phyloP scores from a whole-genome alignment of 1,140 invertebrate species.

The Copidosoma floridanum region DNA sequence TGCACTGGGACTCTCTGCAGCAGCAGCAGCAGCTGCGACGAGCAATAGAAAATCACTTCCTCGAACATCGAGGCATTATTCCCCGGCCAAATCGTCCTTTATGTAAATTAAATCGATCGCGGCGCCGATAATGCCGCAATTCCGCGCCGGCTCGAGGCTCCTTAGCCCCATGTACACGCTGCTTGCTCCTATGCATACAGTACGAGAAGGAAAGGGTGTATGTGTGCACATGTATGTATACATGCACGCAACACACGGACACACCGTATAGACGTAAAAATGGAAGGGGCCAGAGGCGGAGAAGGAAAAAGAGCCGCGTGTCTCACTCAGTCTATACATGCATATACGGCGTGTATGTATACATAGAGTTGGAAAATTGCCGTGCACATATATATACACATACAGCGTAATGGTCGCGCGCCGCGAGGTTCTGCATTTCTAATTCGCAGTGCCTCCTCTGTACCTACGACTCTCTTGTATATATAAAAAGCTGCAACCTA shows the following conservation, averaged over 20 bases:
- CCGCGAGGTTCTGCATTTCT: conserved; percentile 20
- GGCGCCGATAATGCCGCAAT: conserved; percentile 1
- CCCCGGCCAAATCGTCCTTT: conserved; percentile 18
- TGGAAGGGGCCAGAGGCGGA: background rate
- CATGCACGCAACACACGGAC: too few species aligned
- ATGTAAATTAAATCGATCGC: conserved; percentile 28
- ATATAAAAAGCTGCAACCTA: too few species aligned
- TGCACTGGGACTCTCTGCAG: too few species aligned
- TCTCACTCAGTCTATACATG: background rate
- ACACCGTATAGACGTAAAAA: background rate
- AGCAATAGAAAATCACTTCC: conserved; percentile 22
- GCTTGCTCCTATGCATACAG: too few species aligned
- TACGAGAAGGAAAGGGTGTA: too few species aligned
- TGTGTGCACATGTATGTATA: too few species aligned
- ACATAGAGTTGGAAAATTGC: conserved; percentile 21
- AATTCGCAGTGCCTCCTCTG: background rate
- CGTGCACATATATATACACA: background rate
- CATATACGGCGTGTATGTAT: too few species aligned
- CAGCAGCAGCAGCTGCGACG: too few species aligned
- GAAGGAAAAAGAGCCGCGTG: background rate
- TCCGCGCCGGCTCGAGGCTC: too few species aligned
- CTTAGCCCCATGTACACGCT: too few species aligned
- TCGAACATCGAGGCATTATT: conserved; percentile 20
- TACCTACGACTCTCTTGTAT: too few species aligned
- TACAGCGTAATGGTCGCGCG: conserved; percentile 2